These are phyloP conservation scores for Acronicta aceris DNA, from an alignment of 2,888 invertebrate genomes.

Conservation along the genomic window DNA sequence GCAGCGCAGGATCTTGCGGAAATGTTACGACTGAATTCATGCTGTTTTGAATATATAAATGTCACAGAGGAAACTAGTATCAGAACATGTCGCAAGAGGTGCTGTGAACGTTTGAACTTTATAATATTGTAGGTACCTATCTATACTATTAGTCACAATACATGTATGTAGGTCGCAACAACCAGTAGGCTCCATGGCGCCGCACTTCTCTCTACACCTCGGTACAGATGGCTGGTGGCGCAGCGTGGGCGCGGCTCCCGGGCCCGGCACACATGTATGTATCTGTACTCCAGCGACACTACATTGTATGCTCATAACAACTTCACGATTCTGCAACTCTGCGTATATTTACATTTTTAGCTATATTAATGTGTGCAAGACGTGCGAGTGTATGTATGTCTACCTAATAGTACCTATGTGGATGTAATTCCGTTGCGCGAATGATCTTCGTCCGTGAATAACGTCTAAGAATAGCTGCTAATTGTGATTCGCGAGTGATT, in stretches of 20 bases:
- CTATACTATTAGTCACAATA: too few species aligned
- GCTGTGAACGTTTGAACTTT: not conserved
- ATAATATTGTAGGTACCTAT: not conserved
- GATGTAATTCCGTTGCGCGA: not conserved
- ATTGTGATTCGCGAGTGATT: constrained; percentile 1
- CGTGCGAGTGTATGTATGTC: not conserved
- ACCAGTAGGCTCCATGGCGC: too few species aligned
- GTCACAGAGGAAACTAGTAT: too few species aligned
- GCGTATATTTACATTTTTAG: not conserved
- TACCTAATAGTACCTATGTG: not conserved
- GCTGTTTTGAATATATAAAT: not conserved
- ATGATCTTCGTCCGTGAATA: constrained; percentile 13
- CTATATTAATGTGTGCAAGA: not conserved
- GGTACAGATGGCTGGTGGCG: too few species aligned
- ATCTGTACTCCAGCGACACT: too few species aligned
- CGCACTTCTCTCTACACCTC: too few species aligned
- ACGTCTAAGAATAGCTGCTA: constrained; percentile 30
- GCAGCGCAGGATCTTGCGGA: not conserved
- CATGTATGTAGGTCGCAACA: too few species aligned
- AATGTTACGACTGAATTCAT: not conserved
- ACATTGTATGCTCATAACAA: too few species aligned
- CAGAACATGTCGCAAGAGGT: not conserved
- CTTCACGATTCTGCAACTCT: too few species aligned
- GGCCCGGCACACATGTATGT: too few species aligned
- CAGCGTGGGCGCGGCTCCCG: too few species aligned